phyloP scores from a whole-genome alignment of 1,140 invertebrate genomes.

The Euura lappo region DNA sequence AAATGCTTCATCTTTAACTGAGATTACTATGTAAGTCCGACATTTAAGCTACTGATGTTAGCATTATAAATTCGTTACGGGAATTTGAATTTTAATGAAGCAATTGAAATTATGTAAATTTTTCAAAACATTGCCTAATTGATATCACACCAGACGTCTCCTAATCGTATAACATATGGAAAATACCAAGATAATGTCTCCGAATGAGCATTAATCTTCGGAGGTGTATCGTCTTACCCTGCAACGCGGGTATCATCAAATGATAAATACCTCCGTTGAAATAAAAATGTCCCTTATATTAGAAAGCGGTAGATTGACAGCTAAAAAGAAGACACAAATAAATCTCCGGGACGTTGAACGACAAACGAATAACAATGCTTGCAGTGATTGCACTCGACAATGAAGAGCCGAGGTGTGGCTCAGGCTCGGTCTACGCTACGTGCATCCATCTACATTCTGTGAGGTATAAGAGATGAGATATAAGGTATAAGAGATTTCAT shows the following conservation, averaged over 20 bases:
- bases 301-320: too few relatives aligned
- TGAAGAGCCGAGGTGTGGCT: constrained; percentile 1
- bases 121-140: not conserved
- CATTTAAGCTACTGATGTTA: too few relatives aligned
- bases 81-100: constrained; percentile 9
- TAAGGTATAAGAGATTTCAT: not conserved
- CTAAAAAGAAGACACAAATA: not conserved
- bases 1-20: too few relatives aligned
- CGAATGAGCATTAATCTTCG: too few relatives aligned
- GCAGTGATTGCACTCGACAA: not conserved
- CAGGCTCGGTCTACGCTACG: not conserved
- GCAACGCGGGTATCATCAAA: too few relatives aligned
- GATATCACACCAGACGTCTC: not conserved
- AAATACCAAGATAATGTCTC: too few relatives aligned
- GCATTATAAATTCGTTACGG: not conserved
- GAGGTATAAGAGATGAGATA: not conserved
- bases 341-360: not conserved
- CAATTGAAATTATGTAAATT: constrained; percentile 5
- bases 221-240: too few relatives aligned
- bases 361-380: constrained; percentile 1
- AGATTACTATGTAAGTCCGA: too few relatives aligned
- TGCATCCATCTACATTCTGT: not conserved
- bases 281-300: too few relatives aligned
- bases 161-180: too few relatives aligned
- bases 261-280: too few relatives aligned